Evolutionary conservation across 2,797 vertebrate species (phyloP).

Genomic region (Hyperoplus immaculatus): DNA sequence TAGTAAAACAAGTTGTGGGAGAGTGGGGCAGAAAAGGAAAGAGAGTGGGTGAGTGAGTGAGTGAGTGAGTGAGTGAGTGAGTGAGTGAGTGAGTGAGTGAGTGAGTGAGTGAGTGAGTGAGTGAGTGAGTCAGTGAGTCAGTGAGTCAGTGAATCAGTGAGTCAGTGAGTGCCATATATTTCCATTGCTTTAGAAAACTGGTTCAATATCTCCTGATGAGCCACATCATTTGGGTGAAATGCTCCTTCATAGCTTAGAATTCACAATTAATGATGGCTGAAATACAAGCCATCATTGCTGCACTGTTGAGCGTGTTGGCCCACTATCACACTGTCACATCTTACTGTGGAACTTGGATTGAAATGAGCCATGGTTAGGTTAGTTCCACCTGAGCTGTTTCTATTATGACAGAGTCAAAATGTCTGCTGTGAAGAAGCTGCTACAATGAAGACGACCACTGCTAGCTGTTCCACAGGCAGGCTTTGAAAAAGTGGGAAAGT

Average conservation of each 20-base stretch:
- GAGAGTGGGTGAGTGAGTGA: neutral
- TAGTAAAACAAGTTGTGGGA: neutral
- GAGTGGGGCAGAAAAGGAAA: neutral
- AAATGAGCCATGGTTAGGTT: neutral
- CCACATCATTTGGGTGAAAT: neutral
- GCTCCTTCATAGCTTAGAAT: neutral
- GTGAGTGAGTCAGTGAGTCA: no score
- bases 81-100: neutral
- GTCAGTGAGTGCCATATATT: no score
- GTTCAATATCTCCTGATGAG: no score
- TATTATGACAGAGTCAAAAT: neutral
- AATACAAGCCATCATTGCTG: no score
- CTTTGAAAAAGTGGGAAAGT: neutral
- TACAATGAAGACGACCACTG: neutral
- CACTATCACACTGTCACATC: neutral
- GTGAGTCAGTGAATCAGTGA: no score
- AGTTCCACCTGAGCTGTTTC: neutral
- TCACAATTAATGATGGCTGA: neutral
- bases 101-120: no score
- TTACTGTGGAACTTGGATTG: neutral
- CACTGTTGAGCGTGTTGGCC: neutral
- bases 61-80: slow-evolving; percentile 5
- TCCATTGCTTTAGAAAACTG: no score
- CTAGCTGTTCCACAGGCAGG: neutral
- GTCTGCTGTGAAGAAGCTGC: neutral